phyloP scores from a whole-genome alignment of 2,797 vertebrate species.

The Sandelia bainsii region DNA sequence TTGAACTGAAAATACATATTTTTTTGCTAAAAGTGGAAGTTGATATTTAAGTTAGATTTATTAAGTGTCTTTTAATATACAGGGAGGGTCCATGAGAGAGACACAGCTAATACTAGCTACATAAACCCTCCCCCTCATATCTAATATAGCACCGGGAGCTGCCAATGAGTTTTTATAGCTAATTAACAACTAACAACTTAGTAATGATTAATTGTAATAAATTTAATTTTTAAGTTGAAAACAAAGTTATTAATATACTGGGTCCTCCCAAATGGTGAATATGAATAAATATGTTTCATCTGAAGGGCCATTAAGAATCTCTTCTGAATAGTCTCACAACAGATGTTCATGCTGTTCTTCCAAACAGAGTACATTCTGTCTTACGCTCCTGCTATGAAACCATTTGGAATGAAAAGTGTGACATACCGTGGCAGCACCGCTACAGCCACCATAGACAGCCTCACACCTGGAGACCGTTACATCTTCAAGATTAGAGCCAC shows the following conservation, averaged over 20 bases:
- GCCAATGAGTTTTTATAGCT: no score
- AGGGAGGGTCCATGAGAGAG: neutral
- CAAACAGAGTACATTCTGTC: conserved; percentile 95
- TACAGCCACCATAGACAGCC: conserved; percentile 91
- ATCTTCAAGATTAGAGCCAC: conserved; percentile 97
- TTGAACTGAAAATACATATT: neutral
- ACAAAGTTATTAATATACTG: neutral
- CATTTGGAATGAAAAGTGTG: conserved; percentile 95
- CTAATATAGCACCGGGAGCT: no score
- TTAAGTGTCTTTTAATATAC: neutral
- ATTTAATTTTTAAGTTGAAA: no score
- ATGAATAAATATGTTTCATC: neutral
- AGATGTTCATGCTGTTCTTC: conserved; percentile 62
- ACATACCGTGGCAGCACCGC: conserved; percentile 89
- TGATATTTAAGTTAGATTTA: neutral
- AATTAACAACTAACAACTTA: no score
- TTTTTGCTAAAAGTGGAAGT: neutral
- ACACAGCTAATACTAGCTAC: neutral
- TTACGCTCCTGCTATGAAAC: conserved; percentile 97
- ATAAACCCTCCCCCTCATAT: neutral
- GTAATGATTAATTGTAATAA: no score
- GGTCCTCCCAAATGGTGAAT: neutral
- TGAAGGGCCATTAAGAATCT: neutral
- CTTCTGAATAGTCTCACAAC: neutral
- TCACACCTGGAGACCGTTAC: conserved; percentile 94